Evolutionary conservation across 2,888 invertebrate genomes (phyloP), one percentile per base, ranked within the genome.

Genomic region (Dilophus febrilis): DNA sequence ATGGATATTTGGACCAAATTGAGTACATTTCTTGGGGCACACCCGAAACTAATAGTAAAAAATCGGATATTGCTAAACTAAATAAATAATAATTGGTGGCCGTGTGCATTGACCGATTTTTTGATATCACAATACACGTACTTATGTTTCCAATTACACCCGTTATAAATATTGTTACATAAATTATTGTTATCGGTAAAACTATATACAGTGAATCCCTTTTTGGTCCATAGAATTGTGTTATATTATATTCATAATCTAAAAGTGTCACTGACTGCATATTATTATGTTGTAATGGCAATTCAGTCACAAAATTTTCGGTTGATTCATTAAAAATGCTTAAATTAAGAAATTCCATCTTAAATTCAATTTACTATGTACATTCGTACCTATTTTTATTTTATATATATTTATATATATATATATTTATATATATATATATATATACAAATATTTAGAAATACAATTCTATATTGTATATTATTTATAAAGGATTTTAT

Each of bases 71-170:
- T 6, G 88, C 84, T 55, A 87, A 63, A 56, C 82, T 85, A 62
- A 88, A 86, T 41, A 88, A 65, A 55, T 88, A 88, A 54, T 77
- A 81, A 52, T 81, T 81, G 8, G 80, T 81, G 3, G 79, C 78
- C 14, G 80, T 79, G 51, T 84, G 85, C 82, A 88, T 82, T 46
- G 77, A 79, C 49, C 77, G 77, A 59, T 86, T 86, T 45, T 74
- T 69, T 16, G 77, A 70, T 46, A 90, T 87, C 16, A 90, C 87
- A 42, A 86, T 66, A 54, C 88, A 88, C 2, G 87, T 88, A 52
- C 79, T 76, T 32, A 82, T 67, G 57, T 88, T 88, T 2, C 88
- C 88, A 18, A 85, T 61, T 3, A 85, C 63, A 3, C 88, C 87
- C 6, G 75, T 77, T 10, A 86, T 53, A 52, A 87, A 81, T 50